These are phyloP conservation scores for Eledone cirrhosa DNA, from an alignment of 2,888 invertebrate species.

Conservation along the genomic window DNA sequence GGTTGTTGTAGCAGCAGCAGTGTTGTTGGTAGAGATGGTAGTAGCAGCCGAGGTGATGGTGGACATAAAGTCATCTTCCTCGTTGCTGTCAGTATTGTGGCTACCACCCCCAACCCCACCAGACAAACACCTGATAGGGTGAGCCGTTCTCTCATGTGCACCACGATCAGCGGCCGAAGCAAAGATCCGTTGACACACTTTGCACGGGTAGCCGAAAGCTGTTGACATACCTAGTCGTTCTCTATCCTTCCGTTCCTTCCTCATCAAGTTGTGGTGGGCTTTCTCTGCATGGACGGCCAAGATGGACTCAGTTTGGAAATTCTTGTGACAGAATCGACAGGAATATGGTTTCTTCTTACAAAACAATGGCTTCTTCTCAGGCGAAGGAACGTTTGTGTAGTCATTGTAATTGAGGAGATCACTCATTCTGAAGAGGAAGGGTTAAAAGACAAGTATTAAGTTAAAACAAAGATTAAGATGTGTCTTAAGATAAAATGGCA, in stretches of 20 bases:
- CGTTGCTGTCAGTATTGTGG: not conserved
- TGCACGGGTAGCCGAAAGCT: not conserved
- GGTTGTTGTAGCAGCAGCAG: not conserved
- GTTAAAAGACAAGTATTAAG: too few relatives aligned
- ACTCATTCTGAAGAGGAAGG: too few relatives aligned
- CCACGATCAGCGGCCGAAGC: not conserved
- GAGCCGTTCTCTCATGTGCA: not conserved
- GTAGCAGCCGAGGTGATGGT: not conserved
- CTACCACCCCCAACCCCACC: not conserved
- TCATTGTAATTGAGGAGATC: too few relatives aligned
- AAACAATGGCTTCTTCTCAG: too few relatives aligned
- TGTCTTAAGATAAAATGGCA: too few relatives aligned
- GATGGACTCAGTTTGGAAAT: constrained; percentile 12
- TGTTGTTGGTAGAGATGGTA: not conserved
- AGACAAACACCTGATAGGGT: not conserved
- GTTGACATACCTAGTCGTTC: not conserved
- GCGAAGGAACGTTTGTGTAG: too few relatives aligned
- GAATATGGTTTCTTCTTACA: constrained; percentile 5
- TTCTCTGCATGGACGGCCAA: not conserved
- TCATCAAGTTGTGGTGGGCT: not conserved
- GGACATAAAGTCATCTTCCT: not conserved
- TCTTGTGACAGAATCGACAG: constrained; percentile 11
- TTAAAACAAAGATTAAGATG: too few relatives aligned
- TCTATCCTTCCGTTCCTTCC: not conserved
- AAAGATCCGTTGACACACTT: not conserved